phyloP scores from a whole-genome alignment of 1,140 invertebrate genomes.

The Diabrotica undecimpunctata region DNA sequence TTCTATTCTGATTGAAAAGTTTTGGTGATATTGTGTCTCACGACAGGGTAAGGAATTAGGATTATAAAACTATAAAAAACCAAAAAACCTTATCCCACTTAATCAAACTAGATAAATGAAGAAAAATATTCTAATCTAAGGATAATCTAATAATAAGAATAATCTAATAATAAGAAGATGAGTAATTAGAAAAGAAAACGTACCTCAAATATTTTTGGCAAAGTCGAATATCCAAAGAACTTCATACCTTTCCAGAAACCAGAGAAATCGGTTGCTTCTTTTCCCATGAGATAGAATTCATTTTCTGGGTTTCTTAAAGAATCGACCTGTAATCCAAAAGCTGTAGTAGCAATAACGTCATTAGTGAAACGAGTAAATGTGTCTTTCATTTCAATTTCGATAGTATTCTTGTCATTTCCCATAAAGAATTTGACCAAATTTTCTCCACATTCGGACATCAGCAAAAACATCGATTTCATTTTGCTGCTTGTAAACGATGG shows the following conservation, averaged over 20 bases:
- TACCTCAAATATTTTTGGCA: constrained; percentile 19
- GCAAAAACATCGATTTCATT: constrained; percentile 44
- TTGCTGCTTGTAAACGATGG: constrained; percentile 48
- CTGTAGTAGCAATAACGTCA: constrained; percentile 46
- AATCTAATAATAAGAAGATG: too few species aligned
- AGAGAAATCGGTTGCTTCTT: constrained; percentile 32
- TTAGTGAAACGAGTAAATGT: constrained; percentile 34
- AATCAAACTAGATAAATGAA: too few species aligned
- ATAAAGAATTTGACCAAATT: constrained; percentile 31
- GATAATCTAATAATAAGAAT: too few species aligned
- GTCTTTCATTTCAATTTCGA: constrained; percentile 31
- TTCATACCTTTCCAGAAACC: constrained; percentile 34
- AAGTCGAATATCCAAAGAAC: constrained; percentile 7
- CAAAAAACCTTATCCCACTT: too few species aligned
- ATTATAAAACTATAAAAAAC: too few species aligned
- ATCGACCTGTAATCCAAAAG: constrained; percentile 45
- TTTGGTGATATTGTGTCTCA: too few species aligned
- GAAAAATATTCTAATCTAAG: too few species aligned
- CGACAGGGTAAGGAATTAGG: too few species aligned
- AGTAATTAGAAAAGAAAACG: background rate
- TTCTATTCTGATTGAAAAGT: too few species aligned
- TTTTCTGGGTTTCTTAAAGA: constrained; percentile 41
- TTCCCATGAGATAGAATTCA: constrained; percentile 43
- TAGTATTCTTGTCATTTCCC: constrained; percentile 18
- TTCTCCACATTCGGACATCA: constrained; percentile 36